Evolutionary conservation across 2,888 invertebrate genomes (phyloP).

Genomic region (Heptascelio sp.): DNA sequence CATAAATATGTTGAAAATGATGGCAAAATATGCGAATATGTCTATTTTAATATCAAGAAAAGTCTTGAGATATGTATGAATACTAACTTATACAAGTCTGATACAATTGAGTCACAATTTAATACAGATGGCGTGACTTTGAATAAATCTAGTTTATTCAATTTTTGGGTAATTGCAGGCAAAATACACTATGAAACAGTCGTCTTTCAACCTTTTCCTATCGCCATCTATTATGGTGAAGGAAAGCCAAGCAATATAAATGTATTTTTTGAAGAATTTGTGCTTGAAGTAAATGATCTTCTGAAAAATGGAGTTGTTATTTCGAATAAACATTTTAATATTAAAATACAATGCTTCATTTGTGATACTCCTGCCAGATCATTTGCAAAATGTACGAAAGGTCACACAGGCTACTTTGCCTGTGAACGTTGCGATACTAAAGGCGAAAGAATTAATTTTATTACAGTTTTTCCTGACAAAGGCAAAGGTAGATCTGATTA

Average conservation of each 20-base stretch:
- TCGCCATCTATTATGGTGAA: not conserved
- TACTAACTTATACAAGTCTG: not conserved
- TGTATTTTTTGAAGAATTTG: not conserved
- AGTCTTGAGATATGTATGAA: not conserved
- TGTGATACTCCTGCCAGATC: slow-evolving; percentile 15
- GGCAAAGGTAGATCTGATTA: too few species aligned
- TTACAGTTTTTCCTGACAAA: slow-evolving; percentile 20
- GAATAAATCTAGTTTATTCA: not conserved
- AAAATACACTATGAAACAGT: not conserved
- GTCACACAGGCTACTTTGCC: not conserved
- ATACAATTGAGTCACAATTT: not conserved
- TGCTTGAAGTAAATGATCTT: not conserved
- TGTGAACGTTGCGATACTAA: slow-evolving; percentile 15
- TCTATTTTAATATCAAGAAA: not conserved
- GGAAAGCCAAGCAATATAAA: not conserved
- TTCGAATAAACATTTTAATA: not conserved
- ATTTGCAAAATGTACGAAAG: slow-evolving; percentile 15
- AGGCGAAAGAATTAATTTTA: not conserved
- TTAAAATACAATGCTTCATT: slow-evolving; percentile 1
- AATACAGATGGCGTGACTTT: slow-evolving; percentile 6
- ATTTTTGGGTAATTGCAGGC: slow-evolving; percentile 9
- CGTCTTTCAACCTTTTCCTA: slow-evolving; percentile 1
- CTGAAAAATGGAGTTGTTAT: slow-evolving; percentile 1
- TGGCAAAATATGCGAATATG: too few species aligned
- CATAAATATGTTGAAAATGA: not conserved